phyloP scores from a whole-genome alignment of 2,888 invertebrate species.

The Rhyacophila evoluta region DNA sequence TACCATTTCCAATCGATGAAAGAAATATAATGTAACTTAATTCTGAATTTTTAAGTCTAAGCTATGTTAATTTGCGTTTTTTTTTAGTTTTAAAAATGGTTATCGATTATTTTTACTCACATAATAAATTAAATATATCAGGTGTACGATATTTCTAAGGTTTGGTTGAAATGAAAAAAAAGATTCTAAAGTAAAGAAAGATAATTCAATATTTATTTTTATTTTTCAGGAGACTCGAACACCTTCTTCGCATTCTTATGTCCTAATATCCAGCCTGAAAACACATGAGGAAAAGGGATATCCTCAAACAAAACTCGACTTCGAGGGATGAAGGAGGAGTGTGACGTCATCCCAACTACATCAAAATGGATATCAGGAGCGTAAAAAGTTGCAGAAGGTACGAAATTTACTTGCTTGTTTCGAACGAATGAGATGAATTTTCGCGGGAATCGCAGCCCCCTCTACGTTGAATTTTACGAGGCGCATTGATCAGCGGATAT shows the following conservation, averaged over 20 bases:
- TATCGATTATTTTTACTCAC: too few relatives aligned
- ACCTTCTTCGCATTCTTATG: conserved; percentile 36
- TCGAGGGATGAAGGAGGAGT: conserved; percentile 53
- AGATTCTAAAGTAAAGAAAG: too few relatives aligned
- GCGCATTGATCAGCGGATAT: background rate
- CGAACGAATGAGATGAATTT: background rate
- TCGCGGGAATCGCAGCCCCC: conserved; percentile 29
- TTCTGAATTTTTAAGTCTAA: too few relatives aligned
- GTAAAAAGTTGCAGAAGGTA: conserved; percentile 48
- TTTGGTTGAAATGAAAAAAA: too few relatives aligned
- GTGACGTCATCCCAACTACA: conserved; percentile 47
- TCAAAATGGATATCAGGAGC: conserved; percentile 53
- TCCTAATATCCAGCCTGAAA: conserved; percentile 44
- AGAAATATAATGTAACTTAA: too few relatives aligned
- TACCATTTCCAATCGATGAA: too few relatives aligned
- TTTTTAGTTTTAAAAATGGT: too few relatives aligned
- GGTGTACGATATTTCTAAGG: too few relatives aligned
- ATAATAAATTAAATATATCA: too few relatives aligned
- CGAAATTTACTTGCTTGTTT: background rate
- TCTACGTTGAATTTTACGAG: background rate
- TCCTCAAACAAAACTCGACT: conserved; percentile 35
- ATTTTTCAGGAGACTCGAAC: conserved; percentile 29
- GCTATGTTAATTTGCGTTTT: too few relatives aligned
- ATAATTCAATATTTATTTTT: background rate
- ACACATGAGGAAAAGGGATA: conserved; percentile 53